These are phyloP conservation scores for Pseudotriccus pelzelni DNA, from an alignment of 2,797 vertebrate species.

Conservation along the genomic window DNA sequence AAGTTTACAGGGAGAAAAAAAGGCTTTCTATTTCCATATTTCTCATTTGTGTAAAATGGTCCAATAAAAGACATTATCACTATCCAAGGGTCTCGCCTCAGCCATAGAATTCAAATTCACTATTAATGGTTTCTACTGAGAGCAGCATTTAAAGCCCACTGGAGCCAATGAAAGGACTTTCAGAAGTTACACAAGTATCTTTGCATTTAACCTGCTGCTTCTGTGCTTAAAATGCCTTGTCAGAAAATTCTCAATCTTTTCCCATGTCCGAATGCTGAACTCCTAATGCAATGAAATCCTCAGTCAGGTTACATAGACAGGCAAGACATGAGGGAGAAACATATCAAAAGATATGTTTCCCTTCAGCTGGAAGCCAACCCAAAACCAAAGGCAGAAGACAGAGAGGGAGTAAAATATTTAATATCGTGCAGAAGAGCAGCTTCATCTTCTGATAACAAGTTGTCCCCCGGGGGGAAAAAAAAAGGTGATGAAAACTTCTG, in stretches of 20 bases:
- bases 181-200: background rate
- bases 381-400: background rate
- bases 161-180: background rate
- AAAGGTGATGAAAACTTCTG: fast-evolving
- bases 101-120: background rate
- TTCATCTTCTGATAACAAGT: background rate
- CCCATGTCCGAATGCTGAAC: background rate
- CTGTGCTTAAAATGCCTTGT: background rate
- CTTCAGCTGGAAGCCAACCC: background rate
- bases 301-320: background rate
- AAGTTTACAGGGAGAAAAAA: background rate
- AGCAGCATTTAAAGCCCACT: background rate
- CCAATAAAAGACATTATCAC: background rate
- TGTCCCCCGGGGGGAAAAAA: background rate
- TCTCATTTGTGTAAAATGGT: background rate
- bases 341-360: background rate
- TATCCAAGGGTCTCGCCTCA: background rate
- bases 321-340: background rate
- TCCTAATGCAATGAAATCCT: background rate
- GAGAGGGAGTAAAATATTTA: background rate
- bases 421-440: background rate
- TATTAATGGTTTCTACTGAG: background rate
- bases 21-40: background rate
- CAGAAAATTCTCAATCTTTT: background rate
- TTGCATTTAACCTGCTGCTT: background rate